Conservation (phyloP, 2,888 invertebrate genomes). For the Boloria euphrosyne region DNA sequence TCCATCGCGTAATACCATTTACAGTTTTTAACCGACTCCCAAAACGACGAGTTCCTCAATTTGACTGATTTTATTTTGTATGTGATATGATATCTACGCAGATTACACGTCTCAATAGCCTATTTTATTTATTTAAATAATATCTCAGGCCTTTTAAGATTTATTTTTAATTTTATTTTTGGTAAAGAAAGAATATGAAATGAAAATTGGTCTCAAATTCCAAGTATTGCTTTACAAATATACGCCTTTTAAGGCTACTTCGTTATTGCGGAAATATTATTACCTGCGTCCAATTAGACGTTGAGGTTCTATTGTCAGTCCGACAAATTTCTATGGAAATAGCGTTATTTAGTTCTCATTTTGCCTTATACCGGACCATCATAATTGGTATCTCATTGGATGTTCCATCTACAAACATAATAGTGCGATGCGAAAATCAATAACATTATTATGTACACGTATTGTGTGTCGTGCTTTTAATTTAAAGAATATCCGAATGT, state of each 20-base stretch:
- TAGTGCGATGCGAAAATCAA: too few relatives aligned
- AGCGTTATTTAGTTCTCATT: not conserved
- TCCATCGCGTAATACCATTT: constrained; percentile 18
- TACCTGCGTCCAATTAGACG: constrained; percentile 2
- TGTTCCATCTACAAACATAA: not conserved
- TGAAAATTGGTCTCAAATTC: too few relatives aligned
- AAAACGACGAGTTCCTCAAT: not conserved
- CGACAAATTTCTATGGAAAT: not conserved
- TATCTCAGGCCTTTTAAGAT: too few relatives aligned
- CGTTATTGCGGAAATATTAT: not conserved
- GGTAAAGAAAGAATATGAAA: too few relatives aligned
- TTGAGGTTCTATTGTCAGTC: not conserved
- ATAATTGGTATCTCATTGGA: not conserved
- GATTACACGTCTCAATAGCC: too few relatives aligned
- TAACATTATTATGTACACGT: too few relatives aligned
- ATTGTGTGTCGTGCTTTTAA: too few relatives aligned
- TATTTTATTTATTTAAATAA: too few relatives aligned
- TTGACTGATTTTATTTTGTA: too few relatives aligned
- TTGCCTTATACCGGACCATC: not conserved
- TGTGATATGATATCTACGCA: too few relatives aligned
- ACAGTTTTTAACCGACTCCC: constrained; percentile 12
- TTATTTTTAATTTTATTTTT: too few relatives aligned
- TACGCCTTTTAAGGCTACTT: not conserved
- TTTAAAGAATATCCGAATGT: too few relatives aligned
- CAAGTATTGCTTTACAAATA: not conserved